Evolutionary conservation across 2,888 invertebrate species (phyloP).

Genomic region (Acanthoscelides obtectus): DNA sequence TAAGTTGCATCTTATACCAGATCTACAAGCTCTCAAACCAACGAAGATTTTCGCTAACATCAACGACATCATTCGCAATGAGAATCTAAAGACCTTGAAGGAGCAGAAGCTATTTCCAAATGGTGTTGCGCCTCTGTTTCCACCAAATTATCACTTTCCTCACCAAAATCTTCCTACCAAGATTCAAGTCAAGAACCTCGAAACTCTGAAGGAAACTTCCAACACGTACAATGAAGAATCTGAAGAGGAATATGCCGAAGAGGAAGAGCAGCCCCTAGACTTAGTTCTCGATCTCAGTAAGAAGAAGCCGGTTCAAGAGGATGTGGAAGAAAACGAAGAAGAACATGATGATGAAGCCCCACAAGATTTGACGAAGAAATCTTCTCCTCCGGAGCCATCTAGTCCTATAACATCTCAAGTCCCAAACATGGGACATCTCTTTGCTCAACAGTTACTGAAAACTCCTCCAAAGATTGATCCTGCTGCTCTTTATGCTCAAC

Average conservation of each 20-base stretch:
- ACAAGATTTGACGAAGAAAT: slow-evolving; percentile 49
- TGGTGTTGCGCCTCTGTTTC: slow-evolving; percentile 27
- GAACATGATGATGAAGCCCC: slow-evolving; percentile 34
- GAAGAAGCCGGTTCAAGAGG: slow-evolving; percentile 51
- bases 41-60: slow-evolving; percentile 29
- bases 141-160: slow-evolving; percentile 28
- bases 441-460: slow-evolving; percentile 66
- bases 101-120: slow-evolving; percentile 28
- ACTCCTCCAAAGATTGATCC: slow-evolving; percentile 60
- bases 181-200: slow-evolving; percentile 55
- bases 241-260: slow-evolving; percentile 28
- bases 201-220: slow-evolving; percentile 55
- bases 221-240: slow-evolving; percentile 37
- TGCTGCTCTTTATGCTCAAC: slow-evolving; percentile 57
- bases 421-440: slow-evolving; percentile 45
- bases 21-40: slow-evolving; percentile 31
- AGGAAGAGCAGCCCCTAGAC: slow-evolving; percentile 40
- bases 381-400: slow-evolving; percentile 38
- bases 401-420: slow-evolving; percentile 19
- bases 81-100: slow-evolving; percentile 32
- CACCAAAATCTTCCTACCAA: slow-evolving; percentile 26
- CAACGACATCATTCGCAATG: slow-evolving; percentile 29
- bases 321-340: slow-evolving; percentile 28
- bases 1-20: slow-evolving; percentile 23
- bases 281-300: slow-evolving; percentile 77